phyloP scores from a whole-genome alignment of 2,888 invertebrate genomes.

The Polylopha cassiicola region DNA sequence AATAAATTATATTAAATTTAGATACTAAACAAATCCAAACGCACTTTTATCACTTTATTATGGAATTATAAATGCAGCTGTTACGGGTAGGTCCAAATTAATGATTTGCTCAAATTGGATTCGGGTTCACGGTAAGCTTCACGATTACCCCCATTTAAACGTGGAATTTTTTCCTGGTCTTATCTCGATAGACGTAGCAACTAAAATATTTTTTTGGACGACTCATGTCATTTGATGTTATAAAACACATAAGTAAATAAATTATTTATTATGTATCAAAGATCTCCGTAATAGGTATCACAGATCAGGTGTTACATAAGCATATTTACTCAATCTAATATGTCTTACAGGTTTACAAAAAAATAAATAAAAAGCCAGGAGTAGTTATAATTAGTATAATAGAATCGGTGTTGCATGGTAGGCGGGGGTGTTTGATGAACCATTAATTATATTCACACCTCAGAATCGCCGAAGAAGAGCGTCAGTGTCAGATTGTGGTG shows the following conservation, averaged over 20 bases:
- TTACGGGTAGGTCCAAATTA: slow-evolving; percentile 26
- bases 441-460: slow-evolving; percentile 76
- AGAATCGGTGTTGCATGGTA: slow-evolving; percentile 43
- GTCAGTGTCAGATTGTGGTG: slow-evolving; percentile 30
- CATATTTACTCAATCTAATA: too few species aligned
- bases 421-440: slow-evolving; percentile 64
- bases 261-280: slow-evolving; percentile 1
- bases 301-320: too few species aligned
- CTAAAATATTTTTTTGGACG: slow-evolving; percentile 37
- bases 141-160: slow-evolving; percentile 46
- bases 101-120: slow-evolving; percentile 35
- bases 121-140: slow-evolving; percentile 40
- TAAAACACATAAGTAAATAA: slow-evolving; percentile 17
- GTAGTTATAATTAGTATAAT: slow-evolving; percentile 38
- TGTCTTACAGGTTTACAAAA: slow-evolving; percentile 26
- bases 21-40: too few species aligned
- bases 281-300: not conserved
- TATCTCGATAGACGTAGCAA: slow-evolving; percentile 42
- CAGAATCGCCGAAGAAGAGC: slow-evolving; percentile 43
- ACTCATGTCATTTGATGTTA: slow-evolving; percentile 21
- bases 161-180: slow-evolving; percentile 34
- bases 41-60: slow-evolving; percentile 4
- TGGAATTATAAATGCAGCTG: slow-evolving; percentile 28
- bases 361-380: slow-evolving; percentile 25
- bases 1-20: too few species aligned